Conservation (phyloP, 2,888 invertebrate species). For the Phania funesta region DNA sequence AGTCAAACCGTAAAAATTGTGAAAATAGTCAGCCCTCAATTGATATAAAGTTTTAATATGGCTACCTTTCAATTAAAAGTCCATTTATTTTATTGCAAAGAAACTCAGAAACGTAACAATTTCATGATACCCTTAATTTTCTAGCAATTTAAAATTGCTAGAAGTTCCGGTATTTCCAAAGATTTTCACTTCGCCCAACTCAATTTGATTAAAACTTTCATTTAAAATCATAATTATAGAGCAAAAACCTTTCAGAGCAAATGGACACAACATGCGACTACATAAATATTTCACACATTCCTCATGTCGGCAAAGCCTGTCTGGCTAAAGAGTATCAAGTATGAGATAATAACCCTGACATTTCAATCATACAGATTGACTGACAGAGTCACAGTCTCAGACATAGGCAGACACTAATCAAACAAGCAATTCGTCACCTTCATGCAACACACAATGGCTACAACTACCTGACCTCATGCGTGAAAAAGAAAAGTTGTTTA, state of each 20-base stretch:
- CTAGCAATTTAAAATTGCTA: constrained; percentile 46
- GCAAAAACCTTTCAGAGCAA: background rate
- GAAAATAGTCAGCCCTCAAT: too few species aligned
- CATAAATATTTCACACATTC: background rate
- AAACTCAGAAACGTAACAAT: background rate
- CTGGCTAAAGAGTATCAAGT: background rate
- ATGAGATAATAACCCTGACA: constrained; percentile 15
- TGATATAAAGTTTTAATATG: too few species aligned
- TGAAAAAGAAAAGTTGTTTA: background rate
- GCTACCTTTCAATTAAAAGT: constrained; percentile 36
- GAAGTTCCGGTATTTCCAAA: constrained; percentile 44
- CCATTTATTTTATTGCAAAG: constrained; percentile 13
- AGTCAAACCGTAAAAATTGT: too few species aligned
- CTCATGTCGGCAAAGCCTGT: background rate
- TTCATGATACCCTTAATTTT: constrained; percentile 51
- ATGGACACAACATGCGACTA: background rate
- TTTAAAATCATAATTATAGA: constrained; percentile 55
- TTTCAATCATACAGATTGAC: constrained; percentile 48
- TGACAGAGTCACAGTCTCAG: constrained; percentile 30
- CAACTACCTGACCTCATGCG: background rate
- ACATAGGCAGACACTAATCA: constrained; percentile 57
- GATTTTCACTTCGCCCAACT: background rate
- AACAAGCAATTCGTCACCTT: constrained; percentile 64
- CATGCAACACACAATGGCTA: constrained; percentile 1
- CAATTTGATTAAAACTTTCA: constrained; percentile 62